These are phyloP conservation scores for Neocrepidodera transversa DNA, from an alignment of 2,888 invertebrate genomes.

Conservation along the genomic window DNA sequence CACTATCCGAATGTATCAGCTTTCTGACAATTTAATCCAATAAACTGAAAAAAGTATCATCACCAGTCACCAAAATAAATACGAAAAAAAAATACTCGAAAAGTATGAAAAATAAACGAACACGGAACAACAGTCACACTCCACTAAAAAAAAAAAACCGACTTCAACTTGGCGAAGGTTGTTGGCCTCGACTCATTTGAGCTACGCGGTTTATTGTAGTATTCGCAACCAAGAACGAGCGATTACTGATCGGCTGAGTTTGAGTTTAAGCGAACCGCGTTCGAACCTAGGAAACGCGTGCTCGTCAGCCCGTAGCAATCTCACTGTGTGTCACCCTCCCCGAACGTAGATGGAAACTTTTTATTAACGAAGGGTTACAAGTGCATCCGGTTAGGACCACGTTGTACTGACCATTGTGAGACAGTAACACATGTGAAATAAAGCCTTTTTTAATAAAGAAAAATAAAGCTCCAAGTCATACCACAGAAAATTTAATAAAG, in stretches of 20 bases:
- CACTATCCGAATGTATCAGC: constrained; percentile 17
- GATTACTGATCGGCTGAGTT: constrained; percentile 9
- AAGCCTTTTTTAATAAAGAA: too few relatives aligned
- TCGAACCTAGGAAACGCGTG: constrained; percentile 14
- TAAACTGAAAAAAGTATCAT: constrained; percentile 20
- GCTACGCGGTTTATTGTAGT: neutral
- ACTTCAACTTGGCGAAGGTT: constrained; percentile 33
- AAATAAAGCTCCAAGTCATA: too few relatives aligned
- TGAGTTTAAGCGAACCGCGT: constrained; percentile 5
- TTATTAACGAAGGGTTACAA: neutral
- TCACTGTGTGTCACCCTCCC: constrained; percentile 1
- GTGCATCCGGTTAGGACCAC: too few relatives aligned
- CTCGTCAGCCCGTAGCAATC: constrained; percentile 12
- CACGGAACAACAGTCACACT: constrained; percentile 21
- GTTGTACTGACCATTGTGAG: too few relatives aligned
- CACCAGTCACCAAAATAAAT: constrained; percentile 21
- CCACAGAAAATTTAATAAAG: too few relatives aligned
- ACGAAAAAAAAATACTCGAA: constrained; percentile 7
- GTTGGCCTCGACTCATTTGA: constrained; percentile 29
- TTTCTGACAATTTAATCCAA: constrained; percentile 31
- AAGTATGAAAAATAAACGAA: constrained; percentile 6
- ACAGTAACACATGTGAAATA: too few relatives aligned
- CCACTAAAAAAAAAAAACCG: constrained; percentile 24
- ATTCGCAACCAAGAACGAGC: neutral
- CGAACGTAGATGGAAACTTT: neutral